Conservation (phyloP, 2,113 vertebrate genomes). For the Mus pahari region DNA sequence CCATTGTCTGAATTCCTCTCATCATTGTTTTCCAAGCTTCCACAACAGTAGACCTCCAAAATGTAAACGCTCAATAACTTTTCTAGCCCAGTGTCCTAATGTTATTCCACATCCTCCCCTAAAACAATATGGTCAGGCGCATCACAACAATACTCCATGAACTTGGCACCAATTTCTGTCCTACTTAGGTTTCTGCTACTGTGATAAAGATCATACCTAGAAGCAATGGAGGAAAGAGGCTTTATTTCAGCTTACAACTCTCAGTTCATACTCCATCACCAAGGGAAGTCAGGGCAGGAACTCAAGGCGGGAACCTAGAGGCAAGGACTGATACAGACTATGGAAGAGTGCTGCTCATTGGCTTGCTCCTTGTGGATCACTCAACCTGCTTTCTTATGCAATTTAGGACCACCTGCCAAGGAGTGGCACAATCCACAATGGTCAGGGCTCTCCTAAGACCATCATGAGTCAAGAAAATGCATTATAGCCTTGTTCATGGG, state of each 20-base stretch:
- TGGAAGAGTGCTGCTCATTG: background rate
- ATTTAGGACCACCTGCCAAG: background rate
- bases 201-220: background rate
- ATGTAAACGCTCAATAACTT: background rate
- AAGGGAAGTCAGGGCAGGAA: background rate
- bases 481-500: background rate
- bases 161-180: background rate
- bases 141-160: background rate
- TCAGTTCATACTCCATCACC: background rate
- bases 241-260: background rate
- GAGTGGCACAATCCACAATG: background rate
- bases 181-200: background rate
- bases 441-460: background rate
- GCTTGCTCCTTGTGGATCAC: background rate
- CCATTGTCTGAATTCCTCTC: background rate
- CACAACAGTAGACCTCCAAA: background rate
- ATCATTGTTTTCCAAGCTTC: background rate
- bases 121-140: background rate
- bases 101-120: background rate
- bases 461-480: background rate
- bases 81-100: background rate
- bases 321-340: background rate
- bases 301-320: background rate
- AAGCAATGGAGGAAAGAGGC: background rate
- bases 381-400: background rate